phyloP scores from a whole-genome alignment of 2,888 invertebrate species.

The Eupithecia centaureata region DNA sequence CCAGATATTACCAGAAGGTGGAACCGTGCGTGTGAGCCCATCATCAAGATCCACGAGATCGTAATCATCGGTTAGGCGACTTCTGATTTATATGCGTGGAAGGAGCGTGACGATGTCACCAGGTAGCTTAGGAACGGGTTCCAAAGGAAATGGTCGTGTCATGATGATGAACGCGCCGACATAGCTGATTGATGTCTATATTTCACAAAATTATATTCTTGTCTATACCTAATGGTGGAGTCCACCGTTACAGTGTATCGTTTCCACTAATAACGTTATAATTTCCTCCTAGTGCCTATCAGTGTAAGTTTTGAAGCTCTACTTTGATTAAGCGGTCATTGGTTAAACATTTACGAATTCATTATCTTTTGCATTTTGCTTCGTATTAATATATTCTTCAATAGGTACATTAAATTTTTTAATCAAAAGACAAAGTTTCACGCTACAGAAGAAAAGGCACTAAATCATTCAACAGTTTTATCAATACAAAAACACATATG shows the following conservation, averaged over 20 bases:
- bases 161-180: slow-evolving; percentile 30
- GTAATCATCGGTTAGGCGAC: slow-evolving; percentile 22
- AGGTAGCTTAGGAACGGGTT: slow-evolving; percentile 24
- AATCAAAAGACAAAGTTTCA: neutral
- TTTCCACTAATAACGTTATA: slow-evolving; percentile 3
- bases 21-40: slow-evolving; percentile 3
- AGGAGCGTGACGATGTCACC: slow-evolving; percentile 23
- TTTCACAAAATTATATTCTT: slow-evolving; percentile 21
- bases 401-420: neutral
- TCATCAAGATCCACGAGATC: slow-evolving; percentile 15
- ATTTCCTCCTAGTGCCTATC: neutral
- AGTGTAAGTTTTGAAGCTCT: neutral
- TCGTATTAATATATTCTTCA: neutral
- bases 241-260: neutral
- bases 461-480: slow-evolving; percentile 6
- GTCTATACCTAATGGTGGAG: slow-evolving; percentile 5
- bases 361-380: neutral
- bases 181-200: slow-evolving; percentile 27
- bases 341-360: neutral
- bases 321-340: neutral
- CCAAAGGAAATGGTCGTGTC: slow-evolving; percentile 26
- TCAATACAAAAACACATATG: neutral
- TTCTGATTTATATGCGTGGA: slow-evolving; percentile 27
- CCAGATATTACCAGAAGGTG: slow-evolving; percentile 3
- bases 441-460: neutral